Evolutionary conservation across 1,140 invertebrate species (phyloP).

Genomic region (Ceratosolen solmsi): DNA sequence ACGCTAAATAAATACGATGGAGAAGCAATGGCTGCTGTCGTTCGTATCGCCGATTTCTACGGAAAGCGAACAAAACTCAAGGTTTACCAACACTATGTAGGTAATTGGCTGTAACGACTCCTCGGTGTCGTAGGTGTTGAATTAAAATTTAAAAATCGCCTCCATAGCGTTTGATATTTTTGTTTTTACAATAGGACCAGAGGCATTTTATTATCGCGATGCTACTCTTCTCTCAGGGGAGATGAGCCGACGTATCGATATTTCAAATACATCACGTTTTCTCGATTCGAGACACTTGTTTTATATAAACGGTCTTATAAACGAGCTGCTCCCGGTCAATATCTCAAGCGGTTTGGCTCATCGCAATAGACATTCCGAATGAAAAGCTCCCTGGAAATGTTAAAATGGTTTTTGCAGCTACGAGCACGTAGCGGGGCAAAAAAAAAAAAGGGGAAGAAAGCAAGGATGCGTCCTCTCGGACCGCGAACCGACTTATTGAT

Average conservation of each 20-base stretch:
- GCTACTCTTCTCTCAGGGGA: not conserved
- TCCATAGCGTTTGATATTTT: not conserved
- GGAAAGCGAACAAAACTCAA: no score
- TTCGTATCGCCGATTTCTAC: no score
- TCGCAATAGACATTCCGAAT: constrained; percentile 15
- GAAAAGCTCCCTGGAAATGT: constrained; percentile 8
- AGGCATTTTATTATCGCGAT: no score
- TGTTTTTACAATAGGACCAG: not conserved
- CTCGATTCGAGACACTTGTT: constrained; percentile 11
- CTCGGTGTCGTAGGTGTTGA: no score
- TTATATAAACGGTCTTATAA: constrained; percentile 3
- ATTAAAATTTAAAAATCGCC: no score
- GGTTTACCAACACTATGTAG: no score
- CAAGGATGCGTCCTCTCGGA: not conserved
- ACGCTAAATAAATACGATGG: not conserved
- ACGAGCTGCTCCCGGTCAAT: not conserved
- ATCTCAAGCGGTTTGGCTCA: not conserved
- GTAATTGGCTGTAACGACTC: no score
- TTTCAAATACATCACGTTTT: not conserved
- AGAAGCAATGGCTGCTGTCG: not conserved
- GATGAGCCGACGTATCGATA: not conserved
- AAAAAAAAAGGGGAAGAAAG: not conserved
- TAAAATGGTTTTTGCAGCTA: constrained; percentile 20
- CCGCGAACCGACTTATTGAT: constrained; percentile 15
- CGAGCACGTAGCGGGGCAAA: not conserved